Base-by-base conservation (phyloP, 2,888 invertebrate genomes). In the Oscheius myriophilus region DNA sequence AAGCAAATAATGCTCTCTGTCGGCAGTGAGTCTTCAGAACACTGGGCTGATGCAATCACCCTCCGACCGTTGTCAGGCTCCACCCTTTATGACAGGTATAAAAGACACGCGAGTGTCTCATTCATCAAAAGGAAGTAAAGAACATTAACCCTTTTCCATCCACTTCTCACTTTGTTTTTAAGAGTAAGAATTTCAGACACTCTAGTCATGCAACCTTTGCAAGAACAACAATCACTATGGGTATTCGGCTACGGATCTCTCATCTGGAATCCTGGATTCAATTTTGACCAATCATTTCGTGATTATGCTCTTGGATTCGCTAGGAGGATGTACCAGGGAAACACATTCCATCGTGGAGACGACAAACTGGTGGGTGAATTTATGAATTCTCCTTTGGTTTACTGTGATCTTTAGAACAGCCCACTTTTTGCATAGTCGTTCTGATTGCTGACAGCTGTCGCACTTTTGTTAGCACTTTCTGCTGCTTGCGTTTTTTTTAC, bases 211-310 rank as follows among this genome's bases (percentile, higher is more conserved):
- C 61, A 46, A 18, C 26, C 42, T 14, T 43, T 14, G 23, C 21
- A 18, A 45, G 26, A 49, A 4, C 41, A 59, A 12, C 59, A 59
- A 7, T 76, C 81, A 9, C 76, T 89, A 16, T 89, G 89, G 89
- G 87, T 90, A n/a, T 90, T 90, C 79, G 90, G 89, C 9, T 90
- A 90, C 75, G 90, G 89, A 7, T 89, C 89, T 16, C 84, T 90
- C 6, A 86, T 89, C 53, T 90, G 90, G 90, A 88, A 89, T 75
- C 89, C 89, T 0, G 88, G 89, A 33, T 89, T 90, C 74, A 74
- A 83, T 26, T 89, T 86, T 76, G 75, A 81, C 2, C 76, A 84
- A 16, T 84, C 82, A 26, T 70, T 68, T 12, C 72, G 71, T 33
- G 90, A 89, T 0, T 86, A 85, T 69, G 87, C 89, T 53, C 75